Evolutionary conservation across 2,888 invertebrate genomes (phyloP).

Genomic region (Schizaphis graminum): DNA sequence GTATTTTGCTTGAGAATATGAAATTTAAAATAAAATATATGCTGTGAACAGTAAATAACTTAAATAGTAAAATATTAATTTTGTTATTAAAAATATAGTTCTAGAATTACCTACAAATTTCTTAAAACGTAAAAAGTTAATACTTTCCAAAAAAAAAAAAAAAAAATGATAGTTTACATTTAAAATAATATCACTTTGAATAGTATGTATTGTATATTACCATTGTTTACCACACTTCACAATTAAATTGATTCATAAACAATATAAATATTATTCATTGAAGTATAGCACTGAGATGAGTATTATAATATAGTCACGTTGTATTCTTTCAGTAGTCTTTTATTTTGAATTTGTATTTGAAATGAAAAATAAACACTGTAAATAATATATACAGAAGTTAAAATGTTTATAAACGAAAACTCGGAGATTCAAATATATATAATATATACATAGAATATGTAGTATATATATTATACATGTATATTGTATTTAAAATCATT

Average conservation of each 20-base stretch:
- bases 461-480: background rate
- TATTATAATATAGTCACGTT: background rate
- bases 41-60: too few species aligned
- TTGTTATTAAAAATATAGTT: background rate
- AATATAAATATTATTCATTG: background rate
- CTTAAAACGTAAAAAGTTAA: background rate
- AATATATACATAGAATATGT: background rate
- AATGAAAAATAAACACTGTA: background rate
- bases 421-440: background rate
- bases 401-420: background rate
- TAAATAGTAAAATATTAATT: background rate
- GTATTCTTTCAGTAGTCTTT: background rate
- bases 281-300: background rate
- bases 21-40: background rate
- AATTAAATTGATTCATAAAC: background rate
- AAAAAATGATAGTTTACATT: background rate
- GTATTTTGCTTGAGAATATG: too few species aligned
- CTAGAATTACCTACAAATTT: background rate
- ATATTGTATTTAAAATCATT: background rate
- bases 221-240: background rate
- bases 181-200: background rate
- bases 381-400: background rate
- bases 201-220: background rate
- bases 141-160: background rate
- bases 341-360: background rate